phyloP scores from a whole-genome alignment of 92 coral and sea anemone species.

The Plumapathes pennacea region DNA sequence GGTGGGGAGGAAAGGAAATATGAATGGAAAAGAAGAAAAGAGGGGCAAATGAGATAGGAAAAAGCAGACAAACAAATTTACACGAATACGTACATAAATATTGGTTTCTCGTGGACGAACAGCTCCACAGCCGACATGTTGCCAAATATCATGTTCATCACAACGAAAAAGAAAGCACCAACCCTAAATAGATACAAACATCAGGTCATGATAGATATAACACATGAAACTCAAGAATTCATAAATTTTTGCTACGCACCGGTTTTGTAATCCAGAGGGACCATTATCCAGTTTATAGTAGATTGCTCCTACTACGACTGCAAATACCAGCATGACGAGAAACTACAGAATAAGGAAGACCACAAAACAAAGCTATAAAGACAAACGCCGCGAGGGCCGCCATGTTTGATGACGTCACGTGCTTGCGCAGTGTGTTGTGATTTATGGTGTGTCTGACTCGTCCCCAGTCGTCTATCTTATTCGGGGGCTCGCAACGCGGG shows the following conservation, averaged over 20 bases:
- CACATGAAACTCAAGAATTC: not conserved
- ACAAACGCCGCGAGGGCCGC: not conserved
- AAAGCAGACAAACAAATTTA: not conserved
- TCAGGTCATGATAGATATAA: not conserved
- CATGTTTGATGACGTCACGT: no score
- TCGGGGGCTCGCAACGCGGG: no score
- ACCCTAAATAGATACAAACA: conserved; percentile 52
- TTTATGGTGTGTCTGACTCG: no score
- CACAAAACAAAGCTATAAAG: not conserved
- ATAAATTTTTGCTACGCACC: conserved; percentile 34
- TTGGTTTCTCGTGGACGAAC: conserved; percentile 74
- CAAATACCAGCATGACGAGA: conserved; percentile 61
- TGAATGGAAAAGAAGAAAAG: no score
- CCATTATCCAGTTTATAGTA: conserved; percentile 74
- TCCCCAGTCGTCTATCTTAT: no score
- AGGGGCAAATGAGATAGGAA: not conserved
- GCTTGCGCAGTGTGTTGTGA: no score
- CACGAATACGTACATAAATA: conserved; percentile 73
- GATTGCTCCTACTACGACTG: conserved; percentile 77
- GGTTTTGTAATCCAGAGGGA: conserved; percentile 73
- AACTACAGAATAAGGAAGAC: conserved; percentile 32
- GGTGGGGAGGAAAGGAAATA: no score
- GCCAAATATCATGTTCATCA: conserved; percentile 93
- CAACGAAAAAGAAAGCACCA: conserved; percentile 85
- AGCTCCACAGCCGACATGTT: conserved; percentile 87